Evolutionary conservation across 2,888 invertebrate species (phyloP).

Genomic region (Meghimatium bilineatum): DNA sequence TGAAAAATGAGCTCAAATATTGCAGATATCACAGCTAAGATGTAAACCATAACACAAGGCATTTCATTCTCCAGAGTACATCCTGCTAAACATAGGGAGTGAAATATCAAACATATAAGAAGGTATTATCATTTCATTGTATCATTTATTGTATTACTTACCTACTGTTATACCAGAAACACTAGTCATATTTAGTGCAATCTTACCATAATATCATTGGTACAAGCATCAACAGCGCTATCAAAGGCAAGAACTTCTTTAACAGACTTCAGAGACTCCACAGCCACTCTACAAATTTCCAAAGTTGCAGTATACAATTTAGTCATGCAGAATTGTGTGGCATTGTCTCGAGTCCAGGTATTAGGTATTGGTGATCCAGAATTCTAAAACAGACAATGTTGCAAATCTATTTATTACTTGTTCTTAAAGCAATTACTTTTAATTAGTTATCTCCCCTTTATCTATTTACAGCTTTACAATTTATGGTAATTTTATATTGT

Average conservation of each 20-base stretch:
- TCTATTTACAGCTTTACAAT: no score
- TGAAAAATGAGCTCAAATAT: no score
- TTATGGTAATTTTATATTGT: no score
- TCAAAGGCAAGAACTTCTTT: background rate
- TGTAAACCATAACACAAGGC: no score
- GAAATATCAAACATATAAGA: no score
- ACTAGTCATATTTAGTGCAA: background rate
- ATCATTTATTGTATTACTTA: no score
- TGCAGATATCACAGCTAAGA: no score
- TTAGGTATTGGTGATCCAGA: conserved; percentile 44
- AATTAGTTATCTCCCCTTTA: no score
- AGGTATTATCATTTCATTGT: no score
- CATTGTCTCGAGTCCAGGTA: conserved; percentile 47
- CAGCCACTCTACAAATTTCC: conserved; percentile 46
- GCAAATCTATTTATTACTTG: background rate
- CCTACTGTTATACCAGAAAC: no score
- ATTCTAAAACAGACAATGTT: conserved; percentile 33
- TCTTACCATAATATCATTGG: conserved; percentile 52
- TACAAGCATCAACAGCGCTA: conserved; percentile 40
- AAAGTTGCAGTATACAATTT: background rate
- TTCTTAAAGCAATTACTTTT: background rate
- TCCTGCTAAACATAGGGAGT: no score
- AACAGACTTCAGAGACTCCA: conserved; percentile 30
- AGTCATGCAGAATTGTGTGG: conserved; percentile 47
- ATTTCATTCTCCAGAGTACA: no score